Evolutionary conservation across 2,113 vertebrate species (phyloP).

Genomic region (Rhegmatorhina hoffmannsi): DNA sequence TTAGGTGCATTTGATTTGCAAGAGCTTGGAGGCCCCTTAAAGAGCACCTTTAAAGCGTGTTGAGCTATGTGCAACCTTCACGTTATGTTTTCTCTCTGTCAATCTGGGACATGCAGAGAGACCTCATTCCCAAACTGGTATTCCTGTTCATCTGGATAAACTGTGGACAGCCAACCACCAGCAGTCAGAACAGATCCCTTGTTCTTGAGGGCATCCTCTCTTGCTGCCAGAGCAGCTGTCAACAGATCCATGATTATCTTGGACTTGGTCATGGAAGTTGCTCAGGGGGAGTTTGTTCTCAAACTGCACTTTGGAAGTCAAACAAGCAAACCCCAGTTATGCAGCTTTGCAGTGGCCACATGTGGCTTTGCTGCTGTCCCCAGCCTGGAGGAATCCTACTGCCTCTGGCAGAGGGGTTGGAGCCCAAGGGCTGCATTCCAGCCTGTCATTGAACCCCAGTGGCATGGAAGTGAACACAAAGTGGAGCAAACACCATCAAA

Average conservation of each 20-base stretch:
- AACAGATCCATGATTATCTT: accelerated
- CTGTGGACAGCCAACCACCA: accelerated
- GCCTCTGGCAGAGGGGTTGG: background rate
- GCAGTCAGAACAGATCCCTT: background rate
- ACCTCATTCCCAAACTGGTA: background rate
- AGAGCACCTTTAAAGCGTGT: background rate
- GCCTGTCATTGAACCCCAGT: background rate
- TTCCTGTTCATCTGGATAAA: background rate
- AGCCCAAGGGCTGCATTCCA: background rate
- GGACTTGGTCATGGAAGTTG: accelerated
- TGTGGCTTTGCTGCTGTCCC: background rate
- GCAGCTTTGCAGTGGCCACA: background rate
- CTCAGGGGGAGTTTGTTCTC: background rate
- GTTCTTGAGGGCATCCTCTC: background rate
- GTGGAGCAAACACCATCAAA: background rate
- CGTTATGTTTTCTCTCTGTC: background rate
- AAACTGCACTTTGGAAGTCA: background rate
- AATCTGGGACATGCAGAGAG: background rate
- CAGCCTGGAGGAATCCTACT: background rate
- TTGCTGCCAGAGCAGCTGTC: background rate
- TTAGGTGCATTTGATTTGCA: conserved; percentile 31
- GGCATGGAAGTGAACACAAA: background rate
- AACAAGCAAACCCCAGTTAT: background rate
- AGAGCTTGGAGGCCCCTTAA: background rate
- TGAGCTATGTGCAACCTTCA: background rate